Conservation (phyloP, 30 jellyfish, hydroid and myxozoan species). For the Rhopilema esculentum region DNA sequence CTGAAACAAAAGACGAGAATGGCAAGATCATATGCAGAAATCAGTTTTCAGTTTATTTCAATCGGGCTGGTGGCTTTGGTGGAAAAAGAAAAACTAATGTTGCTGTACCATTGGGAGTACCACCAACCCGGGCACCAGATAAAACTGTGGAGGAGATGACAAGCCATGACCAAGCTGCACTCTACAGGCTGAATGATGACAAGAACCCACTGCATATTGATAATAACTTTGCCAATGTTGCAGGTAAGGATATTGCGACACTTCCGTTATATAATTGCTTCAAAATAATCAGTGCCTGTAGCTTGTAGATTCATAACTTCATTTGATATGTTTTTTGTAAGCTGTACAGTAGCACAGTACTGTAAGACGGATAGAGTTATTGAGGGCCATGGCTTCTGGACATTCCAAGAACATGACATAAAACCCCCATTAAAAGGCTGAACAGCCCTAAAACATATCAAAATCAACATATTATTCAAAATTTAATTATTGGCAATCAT, state of each 20-base stretch:
- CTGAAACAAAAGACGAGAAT: constrained; percentile 57
- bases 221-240: constrained; percentile 69
- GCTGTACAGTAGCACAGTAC: too few species aligned
- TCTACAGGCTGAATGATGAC: constrained; percentile 91
- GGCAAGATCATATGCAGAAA: constrained; percentile 75
- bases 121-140: constrained; percentile 86
- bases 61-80: constrained; percentile 84
- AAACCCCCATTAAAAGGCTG: too few species aligned
- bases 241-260: constrained; percentile 73
- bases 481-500: too few species aligned
- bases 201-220: constrained; percentile 92
- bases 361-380: too few species aligned
- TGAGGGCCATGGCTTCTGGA: too few species aligned
- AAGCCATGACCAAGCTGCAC: constrained; percentile 85
- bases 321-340: too few species aligned
- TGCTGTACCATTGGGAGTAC: constrained; percentile 37
- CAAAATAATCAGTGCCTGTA: too few species aligned
- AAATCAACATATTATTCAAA: too few species aligned
- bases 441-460: too few species aligned
- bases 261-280: too few species aligned
- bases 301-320: too few species aligned
- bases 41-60: constrained; percentile 66
- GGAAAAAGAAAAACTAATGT: constrained; percentile 64
- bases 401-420: too few species aligned
- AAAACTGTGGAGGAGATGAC: constrained; percentile 71